These are phyloP conservation scores for Cyrtorhinus lividipennis DNA, from an alignment of 1,140 invertebrate genomes.

Conservation along the genomic window DNA sequence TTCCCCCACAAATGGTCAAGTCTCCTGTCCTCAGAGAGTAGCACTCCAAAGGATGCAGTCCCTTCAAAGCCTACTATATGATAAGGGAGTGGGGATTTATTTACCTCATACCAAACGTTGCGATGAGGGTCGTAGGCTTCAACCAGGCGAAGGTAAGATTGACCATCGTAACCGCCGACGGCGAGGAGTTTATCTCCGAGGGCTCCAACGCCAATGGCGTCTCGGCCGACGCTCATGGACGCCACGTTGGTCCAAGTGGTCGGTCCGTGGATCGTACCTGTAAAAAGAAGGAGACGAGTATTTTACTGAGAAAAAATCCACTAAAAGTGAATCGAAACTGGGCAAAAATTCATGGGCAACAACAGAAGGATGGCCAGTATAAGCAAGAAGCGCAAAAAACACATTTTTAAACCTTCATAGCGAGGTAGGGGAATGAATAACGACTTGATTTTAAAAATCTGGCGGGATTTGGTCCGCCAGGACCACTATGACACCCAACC, in stretches of 20 bases:
- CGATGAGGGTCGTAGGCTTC: conserved; percentile 84
- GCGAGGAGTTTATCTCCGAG: conserved; percentile 78
- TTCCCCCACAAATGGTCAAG: background rate
- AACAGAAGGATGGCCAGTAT: no score
- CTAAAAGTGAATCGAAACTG: background rate
- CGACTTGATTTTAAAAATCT: no score
- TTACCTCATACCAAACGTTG: conserved; percentile 68
- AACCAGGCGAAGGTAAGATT: conserved; percentile 74
- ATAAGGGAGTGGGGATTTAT: background rate
- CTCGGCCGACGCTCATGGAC: conserved; percentile 67
- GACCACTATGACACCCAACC: no score
- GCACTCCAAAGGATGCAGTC: background rate
- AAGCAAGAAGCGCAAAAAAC: no score
- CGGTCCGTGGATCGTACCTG: conserved; percentile 58
- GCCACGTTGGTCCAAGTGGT: conserved; percentile 84
- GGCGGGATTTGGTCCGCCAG: no score
- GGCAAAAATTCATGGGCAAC: no score
- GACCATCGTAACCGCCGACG: conserved; percentile 92
- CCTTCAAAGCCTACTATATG: background rate
- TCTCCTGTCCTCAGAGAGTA: background rate
- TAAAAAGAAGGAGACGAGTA: conserved; percentile 21
- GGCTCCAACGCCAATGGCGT: conserved; percentile 81
- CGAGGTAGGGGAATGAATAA: no score
- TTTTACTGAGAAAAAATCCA: background rate
- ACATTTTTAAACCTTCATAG: no score